Conservation (phyloP, 2,113 vertebrate genomes). For the Trichechus manatus region DNA sequence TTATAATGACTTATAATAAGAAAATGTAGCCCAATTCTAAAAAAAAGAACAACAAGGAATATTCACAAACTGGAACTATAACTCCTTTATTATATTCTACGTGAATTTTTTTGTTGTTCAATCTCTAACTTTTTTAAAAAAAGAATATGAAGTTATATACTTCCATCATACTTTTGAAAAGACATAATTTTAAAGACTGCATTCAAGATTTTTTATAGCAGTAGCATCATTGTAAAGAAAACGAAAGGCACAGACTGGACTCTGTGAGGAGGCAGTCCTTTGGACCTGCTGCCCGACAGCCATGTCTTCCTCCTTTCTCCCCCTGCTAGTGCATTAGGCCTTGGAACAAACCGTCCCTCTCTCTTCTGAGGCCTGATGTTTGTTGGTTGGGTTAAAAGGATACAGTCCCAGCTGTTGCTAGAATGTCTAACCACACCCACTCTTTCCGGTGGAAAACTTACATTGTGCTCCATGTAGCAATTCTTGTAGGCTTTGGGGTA, state of each 20-base stretch:
- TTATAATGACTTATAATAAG: slow-evolving; percentile 17
- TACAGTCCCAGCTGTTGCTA: not conserved
- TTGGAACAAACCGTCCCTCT: not conserved
- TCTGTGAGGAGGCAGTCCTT: not conserved
- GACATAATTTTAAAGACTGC: not conserved
- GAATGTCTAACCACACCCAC: not conserved
- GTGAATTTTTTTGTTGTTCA: not conserved
- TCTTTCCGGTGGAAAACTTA: not conserved
- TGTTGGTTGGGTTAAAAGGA: not conserved
- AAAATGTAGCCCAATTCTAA: not conserved
- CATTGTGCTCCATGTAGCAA: not conserved
- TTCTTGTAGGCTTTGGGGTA: not conserved
- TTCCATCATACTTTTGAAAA: not conserved
- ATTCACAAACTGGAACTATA: not conserved
- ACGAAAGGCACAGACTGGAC: rapidly evolving
- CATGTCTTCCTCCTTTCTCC: not conserved
- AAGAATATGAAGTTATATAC: not conserved
- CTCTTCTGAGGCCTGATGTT: not conserved
- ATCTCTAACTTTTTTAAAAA: not conserved
- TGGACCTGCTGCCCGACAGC: not conserved
- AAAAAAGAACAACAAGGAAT: not conserved
- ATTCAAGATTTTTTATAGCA: not conserved
- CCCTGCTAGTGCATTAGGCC: not conserved
- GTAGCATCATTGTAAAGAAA: not conserved
- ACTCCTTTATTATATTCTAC: not conserved